Conservation (phyloP, 1,140 invertebrate genomes). For the Drosophila nebulosa region DNA sequence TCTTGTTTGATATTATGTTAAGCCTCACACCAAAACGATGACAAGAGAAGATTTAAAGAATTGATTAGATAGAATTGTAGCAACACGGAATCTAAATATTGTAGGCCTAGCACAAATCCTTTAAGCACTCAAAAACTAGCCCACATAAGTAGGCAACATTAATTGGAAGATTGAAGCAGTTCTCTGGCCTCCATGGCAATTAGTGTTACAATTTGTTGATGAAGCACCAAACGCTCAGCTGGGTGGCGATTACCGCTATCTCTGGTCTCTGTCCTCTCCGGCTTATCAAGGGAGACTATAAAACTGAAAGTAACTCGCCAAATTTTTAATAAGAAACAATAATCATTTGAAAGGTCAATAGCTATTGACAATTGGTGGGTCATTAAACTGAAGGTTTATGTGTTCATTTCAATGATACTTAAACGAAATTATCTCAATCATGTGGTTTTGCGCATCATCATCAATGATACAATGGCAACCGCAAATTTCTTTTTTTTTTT, state of each 20-base stretch:
- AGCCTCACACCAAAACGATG: slow-evolving; percentile 50
- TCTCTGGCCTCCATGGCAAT: not conserved
- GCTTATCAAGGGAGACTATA: slow-evolving; percentile 38
- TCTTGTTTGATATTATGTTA: slow-evolving; percentile 52
- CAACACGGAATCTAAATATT: too few species aligned
- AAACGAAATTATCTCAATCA: not conserved
- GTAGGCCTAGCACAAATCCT: too few species aligned
- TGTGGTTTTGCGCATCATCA: slow-evolving; percentile 8
- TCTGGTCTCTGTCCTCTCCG: not conserved
- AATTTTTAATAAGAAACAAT: slow-evolving; percentile 5
- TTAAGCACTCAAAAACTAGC: not conserved
- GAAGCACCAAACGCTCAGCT: not conserved
- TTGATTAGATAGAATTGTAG: too few species aligned
- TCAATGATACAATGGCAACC: slow-evolving; percentile 6
- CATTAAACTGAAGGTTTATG: slow-evolving; percentile 31
- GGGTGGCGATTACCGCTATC: not conserved
- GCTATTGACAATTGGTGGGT: slow-evolving; percentile 33
- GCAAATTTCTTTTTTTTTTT: too few species aligned
- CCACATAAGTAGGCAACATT: slow-evolving; percentile 34
- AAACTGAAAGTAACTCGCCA: slow-evolving; percentile 31
- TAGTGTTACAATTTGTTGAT: not conserved
- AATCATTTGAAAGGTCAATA: slow-evolving; percentile 45
- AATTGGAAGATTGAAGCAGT: not conserved
- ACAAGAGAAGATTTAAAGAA: not conserved
- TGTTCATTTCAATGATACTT: not conserved